Evolutionary conservation across 2,888 invertebrate species (phyloP), one percentile per base, ranked within the genome.

Genomic region (Cryptophagus acutangulus): DNA sequence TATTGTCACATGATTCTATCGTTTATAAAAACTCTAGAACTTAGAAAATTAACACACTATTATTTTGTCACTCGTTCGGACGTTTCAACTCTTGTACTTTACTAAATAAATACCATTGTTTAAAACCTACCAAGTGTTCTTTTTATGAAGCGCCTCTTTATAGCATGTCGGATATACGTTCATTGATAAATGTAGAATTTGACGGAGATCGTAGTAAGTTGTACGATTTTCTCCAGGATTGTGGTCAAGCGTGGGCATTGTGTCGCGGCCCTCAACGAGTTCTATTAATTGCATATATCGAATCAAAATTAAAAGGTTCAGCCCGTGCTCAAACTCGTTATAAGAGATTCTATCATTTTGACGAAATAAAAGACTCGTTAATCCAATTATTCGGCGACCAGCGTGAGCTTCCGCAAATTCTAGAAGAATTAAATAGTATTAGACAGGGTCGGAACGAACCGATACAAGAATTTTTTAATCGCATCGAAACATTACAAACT

Each of bases 211-310:
- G 17, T 15, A 15, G 6, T 3, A 14, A 36, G 3, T 3, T 36
- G 1, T 36, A 36, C 12, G 36, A 36, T 16, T 36, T 36, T 26
- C 1, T 36, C 4, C 36, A 36, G 16, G 36, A 36, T 5, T 36
- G 28, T 14, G 36, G 20, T 18, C 17, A 14, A 10, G 28, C 36
- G n/a, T 14, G 20, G 13, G 10, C 17, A 25, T 12, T 36, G 2
- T 36, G 36, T 8, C 25, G 17, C 5, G 36, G 1, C 16, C 4
- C 36, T n/a, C 36, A 26, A 25, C 10, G 8, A 13, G n/a, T 2
- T 16, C 14, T 35, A 24, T n/a, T 35, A 13, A 5, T 36, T 9
- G 12, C 26, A 10, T 36, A 16, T 3, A 36, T 36, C 1, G 17
- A 3, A 2, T 25, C 36, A 2, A 36, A 16, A 36, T 16, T 36